Evolutionary conservation across 2,888 invertebrate genomes (phyloP), one percentile per base, ranked within the genome.

Genomic region (Gymnosoma rotundatum): DNA sequence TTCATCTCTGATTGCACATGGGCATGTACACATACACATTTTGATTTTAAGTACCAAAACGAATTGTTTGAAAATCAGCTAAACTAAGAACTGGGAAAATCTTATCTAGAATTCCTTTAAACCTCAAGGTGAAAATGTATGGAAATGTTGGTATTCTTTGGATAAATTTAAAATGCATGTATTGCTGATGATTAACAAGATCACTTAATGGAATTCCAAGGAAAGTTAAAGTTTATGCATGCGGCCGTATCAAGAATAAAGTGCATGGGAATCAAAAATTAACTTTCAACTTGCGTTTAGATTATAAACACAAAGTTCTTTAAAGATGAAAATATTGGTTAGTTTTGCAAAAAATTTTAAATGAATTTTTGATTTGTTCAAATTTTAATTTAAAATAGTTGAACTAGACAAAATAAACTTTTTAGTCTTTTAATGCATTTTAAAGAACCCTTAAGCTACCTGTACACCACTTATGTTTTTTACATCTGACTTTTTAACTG

Each of bases 41-140:
- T 69, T 69, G 58, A 36, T 74, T 72, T 80, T 80, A 80, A 75
- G 74, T 81, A 69, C 69, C 69, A 56, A 56, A 81, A 69, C 74
- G 80, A 75, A 81, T 81, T 75, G 80, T 80, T 80, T 54, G 54
- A 78, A 70, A 63, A 54, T 63, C 61, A 63, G 54, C 32, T 36
- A 38, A 60, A 73, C 48, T 45, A 67, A 20, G 21, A 25, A 64
- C 61, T 54, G 52, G 69, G 45, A 73, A 72, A 72, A 79, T 66
- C 73, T 79, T 79, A 79, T 79, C 79, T 79, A 79, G 73, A 79
- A 73, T 79, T 66, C 58, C 52, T 54, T 25, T 45, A 60, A 79
- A 66, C 25, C 66, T 79, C 60, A 73, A 73, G 73, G 73, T 79
- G 66, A 73, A 60, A 73, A 73, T 73, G 60, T 45, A 52, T n/a